Evolutionary conservation across 2,888 invertebrate genomes (phyloP), one percentile per base, ranked within the genome.

Genomic region (Rhodophaea formosa): DNA sequence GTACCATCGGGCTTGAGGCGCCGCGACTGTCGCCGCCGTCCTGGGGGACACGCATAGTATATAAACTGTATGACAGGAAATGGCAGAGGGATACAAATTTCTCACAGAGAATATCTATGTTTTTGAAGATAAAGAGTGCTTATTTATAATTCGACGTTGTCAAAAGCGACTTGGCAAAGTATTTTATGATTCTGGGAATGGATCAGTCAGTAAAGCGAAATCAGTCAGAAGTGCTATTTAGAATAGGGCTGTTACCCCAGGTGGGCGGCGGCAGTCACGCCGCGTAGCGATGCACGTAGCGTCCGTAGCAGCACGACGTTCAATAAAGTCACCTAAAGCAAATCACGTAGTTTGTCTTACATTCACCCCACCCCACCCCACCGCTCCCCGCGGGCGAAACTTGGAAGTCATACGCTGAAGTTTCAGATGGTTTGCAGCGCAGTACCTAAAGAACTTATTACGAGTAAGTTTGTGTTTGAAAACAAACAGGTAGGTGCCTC

Each of bases 261-360:
- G 12, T 12, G 1, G 35, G 10, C 8, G 35, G n/a, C 12, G 39
- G 39, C 39, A n/a, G 39, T 39, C 39, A 35, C 35, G 51, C 35
- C 14, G 47, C 35, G 35, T 35, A 35, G 51, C 51, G 51, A 35
- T 51, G 51, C 51, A 39, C 51, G 51, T 51, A 51, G 51, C 32
- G 32, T 35, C 51, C 16, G 51, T 51, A 45, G 32, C 45, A 46
- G 54, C 54, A 55, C 54, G 43, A 55, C 32, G 32, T 45, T 55
- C 30, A 55, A 55, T 55, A 45, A 55, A 55, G 45, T 55, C 29
- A 30, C 54, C n/a, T 29, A 8, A 45, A 55, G 45, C 10, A 32
- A 54, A 35, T 17, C 46, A 53, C 45, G 46, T 45, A 55, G 54
- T 55, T 55, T 55, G 45, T 17, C 32, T 54, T 55, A 14, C 23